Conservation (phyloP, 2,888 invertebrate species). For the Mesorhabditis spiculigera region DNA sequence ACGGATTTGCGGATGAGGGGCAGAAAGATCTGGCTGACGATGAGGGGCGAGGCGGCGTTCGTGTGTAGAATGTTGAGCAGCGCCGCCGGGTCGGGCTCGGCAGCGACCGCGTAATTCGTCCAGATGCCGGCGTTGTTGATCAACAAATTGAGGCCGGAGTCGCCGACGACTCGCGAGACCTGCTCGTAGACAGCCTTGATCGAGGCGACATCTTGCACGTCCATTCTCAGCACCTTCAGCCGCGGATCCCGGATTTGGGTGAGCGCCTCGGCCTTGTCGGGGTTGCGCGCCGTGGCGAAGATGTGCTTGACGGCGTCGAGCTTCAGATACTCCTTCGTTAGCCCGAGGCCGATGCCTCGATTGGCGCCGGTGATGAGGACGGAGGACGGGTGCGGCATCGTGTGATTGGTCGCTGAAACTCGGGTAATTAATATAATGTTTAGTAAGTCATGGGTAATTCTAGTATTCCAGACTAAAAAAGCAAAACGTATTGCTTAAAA, state of each 20-base stretch:
- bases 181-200: background rate
- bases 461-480: no score
- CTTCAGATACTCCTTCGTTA: conserved; percentile 3
- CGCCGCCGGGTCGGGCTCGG: background rate
- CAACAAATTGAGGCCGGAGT: background rate
- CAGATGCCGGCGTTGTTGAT: conserved; percentile 7
- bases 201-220: background rate
- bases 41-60: background rate
- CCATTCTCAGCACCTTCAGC: conserved; percentile 3
- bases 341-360: background rate
- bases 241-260: background rate
- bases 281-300: conserved; percentile 7
- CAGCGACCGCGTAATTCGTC: background rate
- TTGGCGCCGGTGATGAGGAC: no score
- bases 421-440: no score
- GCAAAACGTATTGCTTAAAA: no score
- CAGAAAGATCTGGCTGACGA: conserved; percentile 6
- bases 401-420: no score
- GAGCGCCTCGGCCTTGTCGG: conserved; percentile 6
- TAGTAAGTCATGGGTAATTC: no score
- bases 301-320: conserved; percentile 3
- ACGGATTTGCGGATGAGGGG: conserved; percentile 5
- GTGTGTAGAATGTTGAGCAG: background rate
- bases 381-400: no score
- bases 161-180: conserved; percentile 1